These are phyloP conservation scores for Amphiprion percula DNA, from an alignment of 2,113 vertebrate genomes.

Conservation along the genomic window DNA sequence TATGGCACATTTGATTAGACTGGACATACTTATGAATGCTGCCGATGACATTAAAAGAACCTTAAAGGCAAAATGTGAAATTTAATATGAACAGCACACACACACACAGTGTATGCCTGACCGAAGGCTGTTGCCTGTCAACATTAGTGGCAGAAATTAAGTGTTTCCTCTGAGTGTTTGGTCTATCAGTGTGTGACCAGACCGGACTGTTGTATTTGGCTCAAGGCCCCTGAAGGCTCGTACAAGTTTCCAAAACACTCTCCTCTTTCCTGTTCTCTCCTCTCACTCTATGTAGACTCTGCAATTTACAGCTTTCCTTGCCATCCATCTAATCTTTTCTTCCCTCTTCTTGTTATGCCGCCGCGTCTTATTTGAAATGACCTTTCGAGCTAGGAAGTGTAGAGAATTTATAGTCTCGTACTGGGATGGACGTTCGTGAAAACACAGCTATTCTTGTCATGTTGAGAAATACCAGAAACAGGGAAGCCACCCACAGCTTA, in stretches of 20 bases:
- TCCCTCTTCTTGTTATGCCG: background rate
- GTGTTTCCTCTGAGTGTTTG: conserved; percentile 37
- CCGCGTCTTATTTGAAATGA: conserved; percentile 40
- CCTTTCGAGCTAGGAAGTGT: conserved; percentile 36
- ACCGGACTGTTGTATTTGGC: conserved; percentile 58
- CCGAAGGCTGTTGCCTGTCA: conserved; percentile 39
- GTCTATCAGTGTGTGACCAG: conserved; percentile 56
- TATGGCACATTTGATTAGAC: conserved; percentile 43
- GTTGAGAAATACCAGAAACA: conserved; percentile 65
- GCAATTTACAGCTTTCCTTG: conserved; percentile 35
- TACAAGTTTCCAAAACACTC: conserved; percentile 45
- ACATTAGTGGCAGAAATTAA: conserved; percentile 43
- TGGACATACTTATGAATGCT: conserved; percentile 38
- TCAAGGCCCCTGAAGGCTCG: conserved; percentile 4
- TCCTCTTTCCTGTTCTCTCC: conserved; percentile 26
- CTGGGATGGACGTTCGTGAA: conserved; percentile 41
- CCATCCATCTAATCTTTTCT: conserved; percentile 8
- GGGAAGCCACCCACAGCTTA: conserved; percentile 62
- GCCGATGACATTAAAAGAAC: conserved; percentile 36
- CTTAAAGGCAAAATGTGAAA: conserved; percentile 37
- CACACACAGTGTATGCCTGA: conserved; percentile 22
- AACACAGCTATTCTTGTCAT: conserved; percentile 67
- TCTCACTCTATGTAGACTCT: conserved; percentile 16
- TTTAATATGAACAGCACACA: conserved; percentile 26
- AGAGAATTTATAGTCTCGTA: conserved; percentile 42